Evolutionary conservation across 2,113 vertebrate species (phyloP).

Genomic region (Paracanthobrama guichenoti): DNA sequence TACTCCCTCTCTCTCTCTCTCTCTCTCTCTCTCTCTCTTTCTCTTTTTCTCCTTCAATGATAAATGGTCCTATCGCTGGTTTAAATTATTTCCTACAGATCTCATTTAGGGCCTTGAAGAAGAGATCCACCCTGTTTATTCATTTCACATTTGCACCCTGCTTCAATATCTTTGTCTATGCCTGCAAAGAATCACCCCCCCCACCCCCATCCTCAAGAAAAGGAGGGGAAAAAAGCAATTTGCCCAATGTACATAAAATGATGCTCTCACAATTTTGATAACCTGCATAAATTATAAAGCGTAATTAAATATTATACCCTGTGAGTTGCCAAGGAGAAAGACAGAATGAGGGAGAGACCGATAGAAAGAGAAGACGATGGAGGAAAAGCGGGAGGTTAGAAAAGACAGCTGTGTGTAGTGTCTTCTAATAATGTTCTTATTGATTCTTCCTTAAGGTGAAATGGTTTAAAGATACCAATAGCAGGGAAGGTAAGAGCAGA

Average conservation of each 20-base stretch:
- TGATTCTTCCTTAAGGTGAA: constrained; percentile 80
- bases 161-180: constrained; percentile 82
- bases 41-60: constrained; percentile 66
- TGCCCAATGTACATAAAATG: constrained; percentile 85
- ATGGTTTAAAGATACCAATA: constrained; percentile 76
- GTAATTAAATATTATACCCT: constrained; percentile 83
- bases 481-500: constrained; percentile 67
- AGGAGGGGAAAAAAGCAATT: constrained; percentile 73
- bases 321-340: constrained; percentile 75
- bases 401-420: constrained; percentile 44
- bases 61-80: constrained; percentile 79
- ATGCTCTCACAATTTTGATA: constrained; percentile 82
- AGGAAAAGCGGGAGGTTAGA: constrained; percentile 1
- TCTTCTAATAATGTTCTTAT: constrained; percentile 79
- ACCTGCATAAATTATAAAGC: constrained; percentile 84
- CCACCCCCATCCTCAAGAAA: constrained; percentile 65
- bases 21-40: constrained; percentile 42
- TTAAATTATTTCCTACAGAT: constrained; percentile 85
- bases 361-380: constrained; percentile 46
- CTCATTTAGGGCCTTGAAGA: constrained; percentile 84
- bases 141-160: constrained; percentile 80
- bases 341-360: constrained; percentile 64
- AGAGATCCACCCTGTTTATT: constrained; percentile 84
- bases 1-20: constrained; percentile 54
- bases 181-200: constrained; percentile 77